phyloP scores from a whole-genome alignment of 2,888 invertebrate species.

The Drosophila dives region DNA sequence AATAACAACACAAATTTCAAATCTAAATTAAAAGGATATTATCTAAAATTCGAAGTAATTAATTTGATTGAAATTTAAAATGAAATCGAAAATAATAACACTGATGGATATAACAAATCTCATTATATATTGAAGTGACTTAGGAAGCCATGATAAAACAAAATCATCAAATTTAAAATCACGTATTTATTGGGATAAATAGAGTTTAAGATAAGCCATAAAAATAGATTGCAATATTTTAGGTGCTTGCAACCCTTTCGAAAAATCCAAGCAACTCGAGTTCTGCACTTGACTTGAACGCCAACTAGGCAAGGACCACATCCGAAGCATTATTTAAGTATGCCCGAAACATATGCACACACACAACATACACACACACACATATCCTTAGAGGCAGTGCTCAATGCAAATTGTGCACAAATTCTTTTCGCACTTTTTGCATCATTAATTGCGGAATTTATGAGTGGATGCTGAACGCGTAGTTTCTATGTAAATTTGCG shows the following conservation, averaged over 20 bases:
- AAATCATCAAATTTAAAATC: neutral
- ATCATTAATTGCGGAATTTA: constrained; percentile 85
- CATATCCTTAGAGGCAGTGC: constrained; percentile 24
- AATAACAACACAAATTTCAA: neutral
- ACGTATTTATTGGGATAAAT: neutral
- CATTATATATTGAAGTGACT: neutral
- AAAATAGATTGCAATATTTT: neutral
- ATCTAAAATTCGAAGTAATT: neutral
- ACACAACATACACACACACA: neutral
- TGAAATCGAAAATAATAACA: neutral
- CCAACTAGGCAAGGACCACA: constrained; percentile 19
- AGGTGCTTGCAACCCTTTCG: neutral
- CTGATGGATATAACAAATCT: neutral
- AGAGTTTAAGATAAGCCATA: neutral
- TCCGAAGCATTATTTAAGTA: constrained; percentile 12
- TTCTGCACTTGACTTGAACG: constrained; percentile 13
- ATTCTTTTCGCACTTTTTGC: constrained; percentile 83
- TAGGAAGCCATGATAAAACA: neutral
- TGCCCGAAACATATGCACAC: constrained; percentile 44
- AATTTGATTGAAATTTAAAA: neutral
- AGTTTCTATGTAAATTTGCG: constrained; percentile 75
- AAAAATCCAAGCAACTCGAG: constrained; percentile 17
- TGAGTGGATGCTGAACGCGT: constrained; percentile 60
- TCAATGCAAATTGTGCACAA: constrained; percentile 68
- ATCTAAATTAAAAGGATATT: no score